phyloP scores from a whole-genome alignment of 2,113 vertebrate species.

The Aegotheles bennettii region DNA sequence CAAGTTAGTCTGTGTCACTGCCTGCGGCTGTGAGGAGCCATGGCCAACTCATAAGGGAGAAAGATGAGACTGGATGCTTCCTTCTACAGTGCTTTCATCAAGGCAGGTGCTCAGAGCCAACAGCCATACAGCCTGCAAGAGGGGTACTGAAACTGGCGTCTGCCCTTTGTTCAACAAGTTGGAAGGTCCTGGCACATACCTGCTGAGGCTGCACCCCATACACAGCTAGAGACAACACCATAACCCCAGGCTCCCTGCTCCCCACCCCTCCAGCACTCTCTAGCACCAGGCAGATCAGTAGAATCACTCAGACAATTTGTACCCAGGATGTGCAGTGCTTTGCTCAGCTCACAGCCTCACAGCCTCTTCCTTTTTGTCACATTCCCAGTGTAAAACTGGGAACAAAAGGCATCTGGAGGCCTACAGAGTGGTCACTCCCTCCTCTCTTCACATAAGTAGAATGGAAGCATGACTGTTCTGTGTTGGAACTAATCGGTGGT shows the following conservation, averaged over 20 bases:
- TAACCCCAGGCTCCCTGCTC: background rate
- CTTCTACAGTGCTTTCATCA: background rate
- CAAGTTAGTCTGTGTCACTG: background rate
- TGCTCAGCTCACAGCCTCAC: background rate
- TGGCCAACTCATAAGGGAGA: background rate
- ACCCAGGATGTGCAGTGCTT: background rate
- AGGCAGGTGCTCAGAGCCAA: background rate
- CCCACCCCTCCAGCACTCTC: background rate
- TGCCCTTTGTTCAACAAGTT: background rate
- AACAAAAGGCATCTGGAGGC: background rate
- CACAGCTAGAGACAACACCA: background rate
- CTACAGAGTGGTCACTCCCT: background rate
- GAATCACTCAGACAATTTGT: background rate
- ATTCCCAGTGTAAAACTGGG: background rate
- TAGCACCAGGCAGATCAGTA: background rate
- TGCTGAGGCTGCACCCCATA: background rate
- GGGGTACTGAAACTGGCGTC: background rate
- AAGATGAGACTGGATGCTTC: background rate
- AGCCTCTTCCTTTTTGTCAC: background rate
- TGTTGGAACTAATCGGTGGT: background rate
- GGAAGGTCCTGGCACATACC: background rate
- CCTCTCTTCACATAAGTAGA: background rate
- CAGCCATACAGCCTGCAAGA: background rate
- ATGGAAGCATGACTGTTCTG: background rate
- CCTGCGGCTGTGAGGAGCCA: accelerated